Evolutionary conservation across 2,113 vertebrate species (phyloP), one percentile per base, ranked within the genome.

Genomic region (Corynorhinus townsendii): DNA sequence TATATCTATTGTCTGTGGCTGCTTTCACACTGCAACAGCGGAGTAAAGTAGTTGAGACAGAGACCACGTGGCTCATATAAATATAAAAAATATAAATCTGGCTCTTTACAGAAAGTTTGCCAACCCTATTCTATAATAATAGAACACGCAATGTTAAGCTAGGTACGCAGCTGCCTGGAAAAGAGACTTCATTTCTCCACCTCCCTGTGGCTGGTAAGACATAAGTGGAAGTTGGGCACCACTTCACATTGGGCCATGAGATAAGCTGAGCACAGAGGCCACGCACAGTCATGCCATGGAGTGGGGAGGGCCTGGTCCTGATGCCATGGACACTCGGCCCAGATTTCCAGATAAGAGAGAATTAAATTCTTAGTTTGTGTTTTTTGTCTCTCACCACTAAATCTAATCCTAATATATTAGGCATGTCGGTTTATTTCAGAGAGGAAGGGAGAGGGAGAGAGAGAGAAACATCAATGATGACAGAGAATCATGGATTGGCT

Each of bases 261-360:
- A 77, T 30, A 35, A 81, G 16, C 52, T 80, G 38, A 40, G 69
- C 19, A 35, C 14, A 38, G 22, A 85, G 33, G 20, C 56, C 11
- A 1, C 0, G 0, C 33, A 17, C 33, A 26, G 43, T 19, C 17
- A 11, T 85, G 35, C 24, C 35, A 3, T 7, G 11, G 56, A 19
- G 1, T 12, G 7, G 33, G 47, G 17, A 28, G 40, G 40, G 59
- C 9, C 30, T 16, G 7, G 49, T 75, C n/a, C 28, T 24, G 15
- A 68, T 4, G 0, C 40, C 0, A 0, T 0, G 20, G 30, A 64
- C 22, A 6, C 59, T 84, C 8, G 0, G 33, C 69, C 62, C 62
- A 4, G 75, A n/a, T 40, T 43, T 87, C 89, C 22, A 35, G 43
- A 54, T 14, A 35, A 77, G 16, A 43, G 8, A 10, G 11, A 64